Percentiles rank a stretch among this genome's conserved stretches.
phyloP scores from a whole-genome alignment of 2,113 vertebrate genomes.

The Turdus rufiventris region DNA sequence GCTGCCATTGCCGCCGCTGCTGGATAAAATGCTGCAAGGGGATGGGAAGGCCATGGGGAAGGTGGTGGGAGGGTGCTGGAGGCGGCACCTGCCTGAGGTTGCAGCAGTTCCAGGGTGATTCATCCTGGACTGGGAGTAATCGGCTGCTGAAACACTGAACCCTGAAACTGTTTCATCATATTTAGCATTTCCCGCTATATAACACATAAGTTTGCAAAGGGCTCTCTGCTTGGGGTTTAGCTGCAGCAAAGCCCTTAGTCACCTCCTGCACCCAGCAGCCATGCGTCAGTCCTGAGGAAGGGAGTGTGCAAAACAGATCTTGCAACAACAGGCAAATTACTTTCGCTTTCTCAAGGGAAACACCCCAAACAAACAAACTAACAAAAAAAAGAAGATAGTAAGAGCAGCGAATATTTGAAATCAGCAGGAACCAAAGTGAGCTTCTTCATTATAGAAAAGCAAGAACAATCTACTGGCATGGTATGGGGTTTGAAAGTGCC shows the following conservation, averaged over 20 bases:
- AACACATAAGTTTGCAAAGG: background rate
- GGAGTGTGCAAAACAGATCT: background rate
- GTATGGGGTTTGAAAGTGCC: background rate
- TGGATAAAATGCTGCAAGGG: background rate
- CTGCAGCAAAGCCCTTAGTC: background rate
- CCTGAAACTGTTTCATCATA: background rate
- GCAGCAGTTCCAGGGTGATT: background rate
- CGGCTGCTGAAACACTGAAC: background rate
- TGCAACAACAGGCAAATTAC: background rate
- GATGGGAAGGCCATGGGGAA: background rate
- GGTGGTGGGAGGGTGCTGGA: background rate
- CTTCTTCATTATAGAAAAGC: background rate
- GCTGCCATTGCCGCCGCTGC: background rate
- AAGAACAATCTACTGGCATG: background rate
- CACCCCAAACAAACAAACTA: background rate
- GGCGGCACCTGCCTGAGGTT: background rate
- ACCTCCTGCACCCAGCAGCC: background rate
- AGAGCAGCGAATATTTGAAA: conserved; percentile 7
- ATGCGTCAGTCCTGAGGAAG: background rate
- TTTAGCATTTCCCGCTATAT: background rate
- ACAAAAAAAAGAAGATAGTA: background rate
- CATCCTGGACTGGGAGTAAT: background rate
- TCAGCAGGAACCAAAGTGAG: background rate
- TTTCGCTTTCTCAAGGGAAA: background rate
- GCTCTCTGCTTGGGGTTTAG: background rate